Evolutionary conservation across 2,888 invertebrate species (phyloP), one percentile per base, ranked within the genome.

Genomic region (Eurois occulta): DNA sequence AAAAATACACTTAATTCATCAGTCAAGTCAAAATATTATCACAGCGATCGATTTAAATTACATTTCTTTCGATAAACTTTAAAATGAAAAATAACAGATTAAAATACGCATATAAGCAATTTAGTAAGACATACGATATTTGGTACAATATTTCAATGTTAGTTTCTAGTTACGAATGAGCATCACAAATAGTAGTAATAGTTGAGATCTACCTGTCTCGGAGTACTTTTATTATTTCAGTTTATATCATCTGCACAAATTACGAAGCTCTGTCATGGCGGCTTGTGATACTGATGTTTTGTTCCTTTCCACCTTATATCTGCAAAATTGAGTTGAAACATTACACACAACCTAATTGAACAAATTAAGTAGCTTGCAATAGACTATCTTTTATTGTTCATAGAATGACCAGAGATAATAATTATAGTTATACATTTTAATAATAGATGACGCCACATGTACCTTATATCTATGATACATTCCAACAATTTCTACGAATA

Each of bases 271-370:
- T 0, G 94, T 90, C 94, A 96, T 95, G 24, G 96, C 96, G 0
- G 93, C 88, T 81, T 96, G 95, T 0, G 96, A 95, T 24, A 91
- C 91, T 0, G 94, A n/a, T 1, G 95, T 95, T 86, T 94, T 95
- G 81, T 94, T 96, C 77, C 93, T 94, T 85, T 97, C 96, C 21
- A 90, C 89, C 84, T 95, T 96, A 86, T 95, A 96, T 90, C 97
- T 97, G 90, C 1, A 91, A 91, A 55, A 41, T 68, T 24, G 0
- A 21, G 10, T 60, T 21, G 18, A 16, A 60, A 32, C 32, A 32
- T 60, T 48, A 7, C 48, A 0, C 7, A 48, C 8, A 24, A 48
- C 48, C 21, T 48, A 48, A 8, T 8, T 0, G 2, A 8, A 21
- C 2, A 48, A 48, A 48, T 48, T 21, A 21, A 2, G 8, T 21